Conservation (phyloP, 2,797 vertebrate genomes). For the Dallia pectoralis region DNA sequence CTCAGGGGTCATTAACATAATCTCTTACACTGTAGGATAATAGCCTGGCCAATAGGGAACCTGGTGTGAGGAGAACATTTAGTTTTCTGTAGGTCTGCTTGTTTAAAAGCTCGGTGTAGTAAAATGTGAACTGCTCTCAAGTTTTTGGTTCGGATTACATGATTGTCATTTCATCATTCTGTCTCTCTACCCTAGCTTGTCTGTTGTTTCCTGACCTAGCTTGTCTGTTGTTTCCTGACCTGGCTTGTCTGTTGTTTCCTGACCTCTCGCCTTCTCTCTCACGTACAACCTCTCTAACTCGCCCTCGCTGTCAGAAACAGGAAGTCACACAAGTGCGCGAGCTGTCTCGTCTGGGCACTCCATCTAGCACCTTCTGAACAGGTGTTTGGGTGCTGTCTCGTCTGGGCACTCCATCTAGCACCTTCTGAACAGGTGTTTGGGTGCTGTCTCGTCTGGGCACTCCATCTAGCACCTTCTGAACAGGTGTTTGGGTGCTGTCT, state of each 20-base stretch:
- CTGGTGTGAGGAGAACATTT: background rate
- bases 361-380: background rate
- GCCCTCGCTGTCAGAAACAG: slow-evolving; percentile 2
- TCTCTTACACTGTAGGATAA: background rate
- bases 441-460: too few relatives aligned
- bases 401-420: too few relatives aligned
- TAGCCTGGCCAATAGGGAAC: background rate
- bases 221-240: background rate
- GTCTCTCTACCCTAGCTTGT: background rate
- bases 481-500: background rate
- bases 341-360: background rate
- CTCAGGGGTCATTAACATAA: background rate
- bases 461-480: background rate
- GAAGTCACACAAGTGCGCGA: background rate
- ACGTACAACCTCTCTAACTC: background rate
- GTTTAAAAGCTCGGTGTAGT: background rate
- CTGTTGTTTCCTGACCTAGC: background rate
- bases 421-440: background rate
- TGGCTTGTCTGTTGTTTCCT: background rate
- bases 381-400: background rate
- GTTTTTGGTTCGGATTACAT: background rate
- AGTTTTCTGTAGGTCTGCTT: background rate
- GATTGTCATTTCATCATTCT: background rate
- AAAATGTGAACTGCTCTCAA: background rate
- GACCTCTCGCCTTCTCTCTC: background rate